Base-by-base conservation (phyloP, 2,888 invertebrate genomes). In the Noctua janthe region DNA sequence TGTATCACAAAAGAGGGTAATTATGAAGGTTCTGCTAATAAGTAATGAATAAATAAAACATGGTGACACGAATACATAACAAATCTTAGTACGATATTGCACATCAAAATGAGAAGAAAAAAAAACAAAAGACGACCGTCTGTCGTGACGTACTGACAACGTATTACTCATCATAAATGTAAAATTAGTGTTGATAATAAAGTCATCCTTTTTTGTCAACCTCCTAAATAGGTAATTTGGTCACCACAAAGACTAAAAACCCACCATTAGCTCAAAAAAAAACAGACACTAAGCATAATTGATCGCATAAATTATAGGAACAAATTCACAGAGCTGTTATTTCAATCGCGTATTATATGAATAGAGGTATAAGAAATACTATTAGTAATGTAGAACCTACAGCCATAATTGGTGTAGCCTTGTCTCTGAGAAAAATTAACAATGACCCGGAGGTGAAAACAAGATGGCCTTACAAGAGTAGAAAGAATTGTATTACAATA, bases 361-460 rank as follows among this genome's bases (percentile, higher is more conserved):
- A 83, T 87, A 66, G 73, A 75, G 47, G 72, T 11, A 74, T 74
- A 86, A 89, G 88, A 89, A 91, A 49, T 11, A 88, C 85, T 83
- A 87, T 87, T 84, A 73, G 80, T 84, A 83, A 89, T 84, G 78
- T 79, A 89, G 84, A 75, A 84, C 79, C 29, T 70, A 74, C 64
- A 13, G 67, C 78, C 59, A 78, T 90, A 88, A 87, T 87, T 82
- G 90, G 35, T 81, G 71, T 82, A 88, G 82, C 91, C 89, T 91
- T 87, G 85, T 85, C 76, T 83, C 78, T 89, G 89, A 90, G 91
- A 92, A 91, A 92, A 90, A 83, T 85, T 89, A 90, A 92, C 91
- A 92, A 92, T 90, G 84, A 93, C 84, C 88, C 90, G 91, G 91
- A 92, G 90, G 90, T 92, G 91, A 92, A 91, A 91, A 91, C 90